Evolutionary conservation across 2,797 vertebrate genomes (phyloP), one percentile per base, ranked within the genome.

Genomic region (Remorina albescens): DNA sequence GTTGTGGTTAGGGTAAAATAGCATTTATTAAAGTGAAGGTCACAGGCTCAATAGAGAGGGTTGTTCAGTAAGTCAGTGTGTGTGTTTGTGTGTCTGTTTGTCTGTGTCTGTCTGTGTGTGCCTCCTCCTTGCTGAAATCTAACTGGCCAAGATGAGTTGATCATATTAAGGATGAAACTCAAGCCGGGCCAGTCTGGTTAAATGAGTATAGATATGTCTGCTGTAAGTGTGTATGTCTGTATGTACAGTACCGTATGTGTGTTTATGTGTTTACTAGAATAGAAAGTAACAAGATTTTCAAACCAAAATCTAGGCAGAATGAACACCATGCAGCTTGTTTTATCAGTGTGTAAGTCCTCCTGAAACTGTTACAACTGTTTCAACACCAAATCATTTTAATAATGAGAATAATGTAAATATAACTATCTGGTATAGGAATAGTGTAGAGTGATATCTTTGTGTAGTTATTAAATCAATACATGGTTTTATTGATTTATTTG

Each of bases 171-270:
- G 53, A 62, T 86, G 86, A 89, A 88, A 89, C 78, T 64, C 0
- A 60, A 90, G 81, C 83, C 23, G 44, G 42, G 41, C 58, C 44
- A 73, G 82, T 81, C 84, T 76, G 81, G 58, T 76, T 80, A 81
- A 86, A 90, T 85, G 78, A 89, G 89, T 86, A 90, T 84, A 86
- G 85, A 88, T 88, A 85, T 86, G 87, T 90, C 84, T 89, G 82
- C 76, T 76, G 44, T n/a, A 0, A 7, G 0, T 42, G 15, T 21
- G 36, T 39, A 41, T 64, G 34, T 50, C 55, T 16, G 26, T 53
- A 12, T 19, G 25, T n/a, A n/a, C n/a, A n/a, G n/a, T n/a, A n/a
- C n/a, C n/a, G n/a, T n/a, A n/a, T 50, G 62, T 4, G 39, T 36
- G n/a, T 53, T 47, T 32, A 23, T 28, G 12, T 68, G 26, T 56